Conservation (phyloP, 2,113 vertebrate species). For the Caracal caracal region DNA sequence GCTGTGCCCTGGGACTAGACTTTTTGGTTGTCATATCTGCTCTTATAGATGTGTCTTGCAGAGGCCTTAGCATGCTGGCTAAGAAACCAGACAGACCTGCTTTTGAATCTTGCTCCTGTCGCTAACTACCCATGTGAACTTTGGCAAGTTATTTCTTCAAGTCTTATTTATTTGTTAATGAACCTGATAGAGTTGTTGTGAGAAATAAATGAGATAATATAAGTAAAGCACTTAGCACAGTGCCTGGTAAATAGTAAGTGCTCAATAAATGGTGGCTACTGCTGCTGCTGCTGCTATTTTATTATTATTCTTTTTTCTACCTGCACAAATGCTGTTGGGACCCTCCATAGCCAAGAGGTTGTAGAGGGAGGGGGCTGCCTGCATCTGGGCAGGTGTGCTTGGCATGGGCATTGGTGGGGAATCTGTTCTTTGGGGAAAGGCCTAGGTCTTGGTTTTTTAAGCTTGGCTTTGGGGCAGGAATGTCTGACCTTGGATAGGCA, state of each 20-base stretch:
- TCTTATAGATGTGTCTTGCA: background rate
- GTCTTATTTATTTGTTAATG: slow-evolving; percentile 14
- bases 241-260: slow-evolving; percentile 70
- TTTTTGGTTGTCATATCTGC: background rate
- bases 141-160: background rate
- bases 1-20: background rate
- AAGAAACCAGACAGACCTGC: background rate
- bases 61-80: background rate
- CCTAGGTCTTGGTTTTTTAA: slow-evolving; percentile 60
- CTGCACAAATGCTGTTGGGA: slow-evolving; percentile 63
- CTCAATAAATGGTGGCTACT: slow-evolving; percentile 77
- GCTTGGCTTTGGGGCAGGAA: slow-evolving; percentile 70
- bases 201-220: background rate
- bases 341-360: slow-evolving; percentile 48
- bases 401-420: slow-evolving; percentile 73
- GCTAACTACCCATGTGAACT: background rate
- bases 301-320: slow-evolving; percentile 53
- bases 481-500: slow-evolving; percentile 19
- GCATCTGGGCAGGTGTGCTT: slow-evolving; percentile 77
- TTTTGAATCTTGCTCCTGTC: background rate
- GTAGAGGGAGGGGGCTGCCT: slow-evolving; percentile 59
- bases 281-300: slow-evolving; percentile 71
- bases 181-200: background rate
- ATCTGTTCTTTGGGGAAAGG: slow-evolving; percentile 62
- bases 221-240: slow-evolving; percentile 71